Base-by-base conservation (phyloP, 2,113 vertebrate genomes). In the Glareola pratincola region DNA sequence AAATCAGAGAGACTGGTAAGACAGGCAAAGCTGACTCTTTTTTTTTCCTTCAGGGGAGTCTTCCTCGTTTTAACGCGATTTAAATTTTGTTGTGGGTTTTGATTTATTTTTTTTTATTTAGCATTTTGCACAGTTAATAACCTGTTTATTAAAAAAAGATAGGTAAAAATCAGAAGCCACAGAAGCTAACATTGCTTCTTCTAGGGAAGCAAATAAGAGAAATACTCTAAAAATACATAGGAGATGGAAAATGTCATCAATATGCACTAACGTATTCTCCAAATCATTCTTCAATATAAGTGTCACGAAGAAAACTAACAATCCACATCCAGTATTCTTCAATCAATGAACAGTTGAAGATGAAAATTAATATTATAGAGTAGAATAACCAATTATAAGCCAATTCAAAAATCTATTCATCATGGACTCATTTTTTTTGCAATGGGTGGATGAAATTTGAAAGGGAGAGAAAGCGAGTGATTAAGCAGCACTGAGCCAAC, bases 341-440 rank as follows among this genome's bases (percentile, higher is more conserved):
- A 48, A 97, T 97, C 97, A 96, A 96, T 97, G 97, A 96, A 90
- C 81, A 93, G 95, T 62, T 97, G 96, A 97, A 96, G 94, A 97
- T 97, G 90, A 97, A 96, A 97, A 97, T 97, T 97, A 97, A 97
- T 97, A 97, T 90, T 91, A 95, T 59, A 67, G 91, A 92, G 87
- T 90, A 95, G 95, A 95, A 97, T 96, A 97, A 97, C 90, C 94
- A 95, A 97, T 97, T 96, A 96, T 95, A 96, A 96, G 78, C 63
- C 91, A 95, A 90, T 95, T 94, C 89, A 77, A 88, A 94, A 89
- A 79, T 93, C 97, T 94, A 94, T 97, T 97, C 73, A 97, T 95
- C 91, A 95, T 36, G 39, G 84, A 69, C 63, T 90, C 54, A 41
- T 92, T 82, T 76, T 76, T 41, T 93, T 94, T 94, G 69, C 74